Percentiles rank a stretch among this genome's conserved stretches.
Conservation (phyloP, 2,113 vertebrate species). For the Propithecus coquereli region DNA sequence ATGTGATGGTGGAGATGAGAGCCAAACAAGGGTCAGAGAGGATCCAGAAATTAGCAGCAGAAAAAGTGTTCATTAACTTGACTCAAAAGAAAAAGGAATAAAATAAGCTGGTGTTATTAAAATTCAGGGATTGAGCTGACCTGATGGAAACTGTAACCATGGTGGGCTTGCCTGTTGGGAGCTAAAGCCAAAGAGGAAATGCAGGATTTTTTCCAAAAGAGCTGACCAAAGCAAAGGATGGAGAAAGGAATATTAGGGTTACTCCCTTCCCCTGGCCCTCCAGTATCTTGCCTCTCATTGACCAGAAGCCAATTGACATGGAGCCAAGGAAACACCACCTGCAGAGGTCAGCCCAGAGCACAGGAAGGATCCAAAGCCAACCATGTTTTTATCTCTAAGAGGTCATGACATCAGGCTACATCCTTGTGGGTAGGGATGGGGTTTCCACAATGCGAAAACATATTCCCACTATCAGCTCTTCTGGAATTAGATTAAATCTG, state of each 20-base stretch:
- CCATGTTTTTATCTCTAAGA: background rate
- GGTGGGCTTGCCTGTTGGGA: background rate
- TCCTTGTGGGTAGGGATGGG: background rate
- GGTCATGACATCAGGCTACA: background rate
- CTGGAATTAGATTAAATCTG: background rate
- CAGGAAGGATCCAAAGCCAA: slow-evolving; percentile 32
- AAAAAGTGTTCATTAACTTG: background rate
- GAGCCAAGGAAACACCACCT: slow-evolving; percentile 39
- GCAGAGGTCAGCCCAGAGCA: background rate
- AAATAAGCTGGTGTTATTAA: background rate
- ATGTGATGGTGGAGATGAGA: background rate
- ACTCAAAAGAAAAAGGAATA: background rate
- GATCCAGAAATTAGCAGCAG: background rate
- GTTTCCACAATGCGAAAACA: background rate
- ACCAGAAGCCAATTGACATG: background rate
- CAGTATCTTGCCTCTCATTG: background rate
- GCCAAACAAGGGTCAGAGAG: background rate
- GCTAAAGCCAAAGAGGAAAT: slow-evolving; percentile 52
- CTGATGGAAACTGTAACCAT: slow-evolving; percentile 3
- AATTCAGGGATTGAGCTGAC: background rate
- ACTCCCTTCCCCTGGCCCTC: background rate
- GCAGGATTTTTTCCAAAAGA: background rate
- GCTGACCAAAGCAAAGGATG: slow-evolving; percentile 9
- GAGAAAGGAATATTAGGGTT: background rate
- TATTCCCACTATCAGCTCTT: background rate